phyloP scores from a whole-genome alignment of 2,888 invertebrate species.

The Acrocyrtus sp. region DNA sequence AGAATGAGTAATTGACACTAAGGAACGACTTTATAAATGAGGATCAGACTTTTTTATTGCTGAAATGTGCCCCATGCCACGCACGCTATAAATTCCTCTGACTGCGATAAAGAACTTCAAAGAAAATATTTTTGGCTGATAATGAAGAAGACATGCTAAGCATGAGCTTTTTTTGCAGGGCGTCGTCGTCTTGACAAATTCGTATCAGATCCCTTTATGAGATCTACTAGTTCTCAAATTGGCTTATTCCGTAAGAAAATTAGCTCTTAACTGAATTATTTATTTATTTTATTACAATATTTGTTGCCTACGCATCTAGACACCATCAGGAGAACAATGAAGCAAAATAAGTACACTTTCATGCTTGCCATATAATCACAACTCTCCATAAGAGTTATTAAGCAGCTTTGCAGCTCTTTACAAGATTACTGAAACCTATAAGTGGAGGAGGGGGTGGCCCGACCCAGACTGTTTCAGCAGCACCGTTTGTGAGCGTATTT shows the following conservation, averaged over 20 bases:
- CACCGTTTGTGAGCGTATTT: too few species aligned
- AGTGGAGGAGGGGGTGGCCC: too few species aligned
- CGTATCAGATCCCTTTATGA: background rate
- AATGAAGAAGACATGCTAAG: too few species aligned
- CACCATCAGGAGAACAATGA: too few species aligned
- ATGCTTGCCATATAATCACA: too few species aligned
- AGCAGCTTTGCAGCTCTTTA: too few species aligned
- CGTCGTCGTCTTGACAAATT: background rate
- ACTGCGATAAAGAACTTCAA: background rate
- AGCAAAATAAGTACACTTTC: too few species aligned
- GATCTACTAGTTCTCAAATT: background rate
- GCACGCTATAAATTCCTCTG: background rate
- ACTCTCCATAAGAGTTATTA: too few species aligned
- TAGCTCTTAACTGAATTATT: background rate
- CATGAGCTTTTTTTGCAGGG: background rate
- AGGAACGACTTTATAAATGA: background rate
- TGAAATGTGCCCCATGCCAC: background rate
- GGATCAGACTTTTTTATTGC: background rate
- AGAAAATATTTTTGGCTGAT: background rate
- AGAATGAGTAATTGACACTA: background rate
- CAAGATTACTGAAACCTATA: too few species aligned
- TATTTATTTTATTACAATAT: background rate
- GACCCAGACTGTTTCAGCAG: too few species aligned
- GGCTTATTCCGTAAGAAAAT: background rate
- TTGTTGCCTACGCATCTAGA: background rate